Evolutionary conservation across 1,140 invertebrate genomes (phyloP).

Genomic region (Scylla paramamosain): DNA sequence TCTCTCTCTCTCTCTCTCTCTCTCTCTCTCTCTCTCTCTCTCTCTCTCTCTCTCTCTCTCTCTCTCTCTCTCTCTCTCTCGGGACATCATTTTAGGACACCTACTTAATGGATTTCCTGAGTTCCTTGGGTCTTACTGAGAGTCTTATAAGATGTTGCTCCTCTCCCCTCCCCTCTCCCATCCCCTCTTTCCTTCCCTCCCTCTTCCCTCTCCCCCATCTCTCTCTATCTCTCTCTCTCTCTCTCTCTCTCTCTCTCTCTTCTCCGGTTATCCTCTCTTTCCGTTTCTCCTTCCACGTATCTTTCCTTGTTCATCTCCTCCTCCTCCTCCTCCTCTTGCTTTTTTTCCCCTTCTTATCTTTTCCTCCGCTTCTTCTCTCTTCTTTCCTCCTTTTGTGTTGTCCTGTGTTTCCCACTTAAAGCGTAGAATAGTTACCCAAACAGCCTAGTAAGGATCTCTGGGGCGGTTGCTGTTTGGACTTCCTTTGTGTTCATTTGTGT

Average conservation of each 20-base stretch:
- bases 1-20: neutral
- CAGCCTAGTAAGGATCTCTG: too few species aligned
- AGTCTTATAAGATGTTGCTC: neutral
- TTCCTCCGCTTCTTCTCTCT: neutral
- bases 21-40: neutral
- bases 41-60: neutral
- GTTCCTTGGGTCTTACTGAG: neutral
- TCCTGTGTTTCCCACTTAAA: too few species aligned
- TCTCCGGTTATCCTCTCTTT: neutral
- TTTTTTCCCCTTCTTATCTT: neutral
- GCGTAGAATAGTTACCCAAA: too few species aligned
- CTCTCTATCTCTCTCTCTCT: neutral
- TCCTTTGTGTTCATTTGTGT: too few species aligned
- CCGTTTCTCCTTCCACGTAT: neutral
- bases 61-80: neutral
- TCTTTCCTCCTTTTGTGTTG: too few species aligned
- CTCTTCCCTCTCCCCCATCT: neutral
- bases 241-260: neutral
- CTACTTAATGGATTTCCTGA: slow-evolving; percentile 9
- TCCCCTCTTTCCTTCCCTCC: neutral
- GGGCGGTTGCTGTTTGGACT: too few species aligned
- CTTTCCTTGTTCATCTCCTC: neutral
- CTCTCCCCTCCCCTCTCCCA: neutral
- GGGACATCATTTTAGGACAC: slow-evolving; percentile 20
- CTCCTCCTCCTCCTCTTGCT: neutral